Base-by-base conservation (phyloP, 2,113 vertebrate species). In the Promerops cafer region DNA sequence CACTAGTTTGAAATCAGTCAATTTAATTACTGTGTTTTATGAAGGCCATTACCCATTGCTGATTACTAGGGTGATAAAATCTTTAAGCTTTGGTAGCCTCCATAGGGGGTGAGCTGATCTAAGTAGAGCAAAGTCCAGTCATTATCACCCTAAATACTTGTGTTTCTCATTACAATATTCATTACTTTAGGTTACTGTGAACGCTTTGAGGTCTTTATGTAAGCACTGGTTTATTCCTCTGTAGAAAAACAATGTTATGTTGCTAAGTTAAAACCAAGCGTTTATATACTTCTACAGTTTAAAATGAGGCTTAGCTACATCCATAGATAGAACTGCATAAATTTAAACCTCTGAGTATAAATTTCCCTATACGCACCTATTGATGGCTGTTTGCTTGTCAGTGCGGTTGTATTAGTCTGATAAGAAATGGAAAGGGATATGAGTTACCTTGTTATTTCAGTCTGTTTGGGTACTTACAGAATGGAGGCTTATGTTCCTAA, bases 91-190 rank as follows among this genome's bases (percentile, higher is more conserved):
- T 92, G 93, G 95, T 96, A 96, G 89, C 87, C 82, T 96, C 96
- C 61, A 66, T 96, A 94, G 96, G 96, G 96, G 93, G 94, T 93
- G 91, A 94, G 83, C 88, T 31, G 76, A 93, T 94, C 87, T 98
- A 96, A 75, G 94, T 94, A 96, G 88, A 93, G 95, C 93, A 54
- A 91, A 82, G 94, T 97, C 96, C 97, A 94, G 95, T 91, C 96
- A 97, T 89, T 94, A 96, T 96, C 96, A 93, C 95, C 93, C 89
- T 53, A 91, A 92, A 95, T 87, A 42, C 97, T 94, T 94, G 89
- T 97, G 97, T 97, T 98, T 98, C 97, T 98, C 97, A 97, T 98
- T 98, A 98, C 85, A 96, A 88, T 96, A 95, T 98, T 95, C 91
- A 90, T 96, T 97, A 93, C 90, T 87, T 64, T 69, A 69, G 80